Evolutionary conservation across 2,113 vertebrate genomes (phyloP).

Genomic region (Charina bottae): DNA sequence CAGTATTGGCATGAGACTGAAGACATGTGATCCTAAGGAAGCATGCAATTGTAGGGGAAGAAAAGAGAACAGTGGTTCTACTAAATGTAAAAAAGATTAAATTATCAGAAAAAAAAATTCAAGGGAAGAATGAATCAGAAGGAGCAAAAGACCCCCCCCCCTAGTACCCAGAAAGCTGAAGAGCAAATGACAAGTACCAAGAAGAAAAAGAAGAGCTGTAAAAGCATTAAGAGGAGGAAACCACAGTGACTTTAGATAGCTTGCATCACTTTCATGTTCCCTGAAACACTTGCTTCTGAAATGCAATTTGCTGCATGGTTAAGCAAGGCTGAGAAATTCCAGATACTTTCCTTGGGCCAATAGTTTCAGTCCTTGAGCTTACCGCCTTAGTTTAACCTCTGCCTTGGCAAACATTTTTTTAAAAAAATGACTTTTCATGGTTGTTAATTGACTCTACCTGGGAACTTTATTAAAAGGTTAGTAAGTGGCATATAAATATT

Average conservation of each 20-base stretch:
- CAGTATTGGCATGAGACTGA: background rate
- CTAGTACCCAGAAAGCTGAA: background rate
- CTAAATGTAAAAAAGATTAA: background rate
- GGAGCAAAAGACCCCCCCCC: background rate
- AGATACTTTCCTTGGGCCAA: background rate
- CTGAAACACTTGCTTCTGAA: background rate
- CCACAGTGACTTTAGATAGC: background rate
- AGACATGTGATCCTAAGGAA: background rate
- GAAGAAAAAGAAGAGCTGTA: background rate
- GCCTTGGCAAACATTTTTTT: background rate
- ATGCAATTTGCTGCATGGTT: conserved; percentile 6
- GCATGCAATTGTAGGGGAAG: background rate
- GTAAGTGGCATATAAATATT: background rate
- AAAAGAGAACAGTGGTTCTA: background rate
- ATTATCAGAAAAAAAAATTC: background rate
- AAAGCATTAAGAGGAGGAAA: background rate
- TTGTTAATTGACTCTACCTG: conserved; percentile 8
- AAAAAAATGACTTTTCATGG: background rate
- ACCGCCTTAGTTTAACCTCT: background rate
- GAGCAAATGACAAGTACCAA: background rate
- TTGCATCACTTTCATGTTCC: background rate
- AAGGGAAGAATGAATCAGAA: background rate
- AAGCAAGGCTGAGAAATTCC: background rate
- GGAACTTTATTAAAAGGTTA: background rate
- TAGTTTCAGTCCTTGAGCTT: background rate